Evolutionary conservation across 2,888 invertebrate genomes (phyloP).

Genomic region (Alloplasta piceator): DNA sequence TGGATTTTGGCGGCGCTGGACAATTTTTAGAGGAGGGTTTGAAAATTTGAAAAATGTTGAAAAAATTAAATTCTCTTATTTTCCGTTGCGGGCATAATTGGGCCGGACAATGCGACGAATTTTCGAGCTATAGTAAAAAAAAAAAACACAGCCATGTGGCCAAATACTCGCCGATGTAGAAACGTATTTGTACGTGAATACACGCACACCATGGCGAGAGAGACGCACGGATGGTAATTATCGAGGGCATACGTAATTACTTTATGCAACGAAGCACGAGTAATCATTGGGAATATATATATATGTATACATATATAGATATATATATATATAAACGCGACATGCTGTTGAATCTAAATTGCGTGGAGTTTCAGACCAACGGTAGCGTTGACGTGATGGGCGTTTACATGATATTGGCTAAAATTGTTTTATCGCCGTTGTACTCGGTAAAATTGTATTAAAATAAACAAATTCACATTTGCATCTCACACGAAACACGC

Average conservation of each 20-base stretch:
- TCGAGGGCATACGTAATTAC: slow-evolving; percentile 54
- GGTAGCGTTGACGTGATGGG: not conserved
- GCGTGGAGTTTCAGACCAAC: slow-evolving; percentile 6
- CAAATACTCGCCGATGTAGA: slow-evolving; percentile 17
- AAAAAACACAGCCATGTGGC: not conserved
- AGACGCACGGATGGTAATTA: slow-evolving; percentile 52
- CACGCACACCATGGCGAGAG: slow-evolving; percentile 21
- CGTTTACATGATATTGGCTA: slow-evolving; percentile 31
- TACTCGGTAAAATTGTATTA: slow-evolving; percentile 31
- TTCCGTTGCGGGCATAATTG: too few species aligned
- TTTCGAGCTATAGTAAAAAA: not conserved
- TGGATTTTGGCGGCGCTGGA: too few species aligned
- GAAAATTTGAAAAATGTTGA: too few species aligned
- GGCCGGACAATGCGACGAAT: not conserved
- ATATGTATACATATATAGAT: too few species aligned
- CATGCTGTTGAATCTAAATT: slow-evolving; percentile 28
- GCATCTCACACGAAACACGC: too few species aligned
- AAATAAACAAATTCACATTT: slow-evolving; percentile 7
- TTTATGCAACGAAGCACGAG: slow-evolving; percentile 56
- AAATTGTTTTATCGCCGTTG: slow-evolving; percentile 25
- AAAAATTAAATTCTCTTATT: too few species aligned
- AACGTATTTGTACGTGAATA: slow-evolving; percentile 5
- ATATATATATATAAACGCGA: slow-evolving; percentile 7
- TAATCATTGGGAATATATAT: slow-evolving; percentile 52
- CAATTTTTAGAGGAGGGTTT: too few species aligned